Conservation (phyloP, 2,797 vertebrate species). For the Tapirus indicus region DNA sequence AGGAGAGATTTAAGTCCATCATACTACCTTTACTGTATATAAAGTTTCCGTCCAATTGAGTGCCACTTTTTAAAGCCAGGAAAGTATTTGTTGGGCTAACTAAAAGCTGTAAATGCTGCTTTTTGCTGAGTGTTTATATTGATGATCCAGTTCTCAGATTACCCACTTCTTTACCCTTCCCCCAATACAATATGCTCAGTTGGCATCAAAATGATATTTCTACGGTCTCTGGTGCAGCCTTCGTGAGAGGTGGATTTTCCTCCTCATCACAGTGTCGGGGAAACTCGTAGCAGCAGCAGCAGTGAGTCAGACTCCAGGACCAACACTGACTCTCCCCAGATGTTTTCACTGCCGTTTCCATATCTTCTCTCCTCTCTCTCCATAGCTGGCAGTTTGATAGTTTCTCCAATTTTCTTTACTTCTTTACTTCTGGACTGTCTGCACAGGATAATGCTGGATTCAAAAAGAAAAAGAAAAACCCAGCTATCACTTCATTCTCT, state of each 20-base stretch:
- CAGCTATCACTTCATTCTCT: neutral
- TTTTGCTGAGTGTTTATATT: constrained; percentile 34
- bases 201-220: neutral
- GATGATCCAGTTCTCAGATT: constrained; percentile 2
- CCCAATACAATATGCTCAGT: neutral
- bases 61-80: constrained; percentile 17
- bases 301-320: neutral
- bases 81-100: constrained; percentile 12
- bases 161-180: neutral
- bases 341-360: neutral
- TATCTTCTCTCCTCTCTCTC: neutral
- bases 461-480: neutral
- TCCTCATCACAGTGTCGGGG: neutral
- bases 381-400: neutral
- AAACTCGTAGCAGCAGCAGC: neutral
- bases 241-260: neutral
- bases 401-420: neutral
- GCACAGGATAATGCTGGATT: neutral
- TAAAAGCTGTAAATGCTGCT: neutral
- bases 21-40: neutral
- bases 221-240: neutral
- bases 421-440: neutral
- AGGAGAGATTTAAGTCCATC: neutral
- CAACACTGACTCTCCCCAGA: neutral
- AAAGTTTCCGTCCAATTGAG: constrained; percentile 2